Base-by-base conservation (phyloP, 1,140 invertebrate genomes). In the Drosophila kurseongensis region DNA sequence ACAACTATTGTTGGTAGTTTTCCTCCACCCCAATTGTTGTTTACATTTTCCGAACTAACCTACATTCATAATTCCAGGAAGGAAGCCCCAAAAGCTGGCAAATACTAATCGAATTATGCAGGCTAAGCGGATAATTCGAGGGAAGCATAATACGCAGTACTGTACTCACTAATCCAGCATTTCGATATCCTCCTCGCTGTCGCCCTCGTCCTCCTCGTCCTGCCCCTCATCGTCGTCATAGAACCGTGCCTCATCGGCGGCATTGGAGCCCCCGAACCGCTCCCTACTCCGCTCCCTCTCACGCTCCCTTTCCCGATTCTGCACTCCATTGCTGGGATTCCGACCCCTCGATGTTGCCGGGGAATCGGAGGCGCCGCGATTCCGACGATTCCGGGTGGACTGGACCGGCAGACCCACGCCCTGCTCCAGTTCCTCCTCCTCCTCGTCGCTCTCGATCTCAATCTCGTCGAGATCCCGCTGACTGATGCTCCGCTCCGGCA, bases 371-470 rank as follows among this genome's bases (percentile, higher is more conserved):
- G 51, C 9, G 13, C 14, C 69, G 6, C 68, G 47, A 13, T 52
- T 51, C 13, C 71, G 60, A 6, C 85, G 63, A 14, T 65, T 72
- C 0, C 72, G 60, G 3, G 57, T 66, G 29, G 90, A 77, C 58
- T 78, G 89, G 0, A 91, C 85, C 0, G 69, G 69, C 42, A 91
- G 51, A 18, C 90, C 90, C 13, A 91, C 83, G 18, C 90, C 90
- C 45, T 91, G 90, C 45, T 88, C 76, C 51, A 88, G 48, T 36
- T 91, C 86, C 27, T 91, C 90, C 8, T 91, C 90, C 58, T 91
- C 90, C 36, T 91, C 90, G 45, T 91, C 90, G 71, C 78, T 89
- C 50, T 91, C 90, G 36, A 91, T 78, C 74, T 91, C 90, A 55
- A 91, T 80, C 65, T 90, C 90, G 41, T 91, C 90, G n/a, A 83